These are phyloP conservation scores for Caenorhabditis imperialis DNA, from an alignment of 2,888 invertebrate genomes.

Conservation along the genomic window DNA sequence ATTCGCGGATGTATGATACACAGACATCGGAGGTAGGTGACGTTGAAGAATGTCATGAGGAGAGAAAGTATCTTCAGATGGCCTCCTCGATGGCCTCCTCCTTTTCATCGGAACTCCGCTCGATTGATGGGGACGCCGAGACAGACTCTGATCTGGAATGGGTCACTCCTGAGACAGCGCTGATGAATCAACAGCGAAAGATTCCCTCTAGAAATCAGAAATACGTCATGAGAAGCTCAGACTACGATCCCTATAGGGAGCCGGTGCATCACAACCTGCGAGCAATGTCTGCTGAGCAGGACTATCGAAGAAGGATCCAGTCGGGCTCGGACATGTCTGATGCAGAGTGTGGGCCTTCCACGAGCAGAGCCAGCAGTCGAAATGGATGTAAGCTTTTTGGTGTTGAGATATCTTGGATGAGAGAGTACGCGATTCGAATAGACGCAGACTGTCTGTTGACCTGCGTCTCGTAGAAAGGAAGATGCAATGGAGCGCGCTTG, in stretches of 20 bases:
- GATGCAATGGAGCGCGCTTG: no score
- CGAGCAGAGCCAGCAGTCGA: constrained; percentile 39
- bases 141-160: constrained; percentile 76
- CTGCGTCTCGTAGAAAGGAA: no score
- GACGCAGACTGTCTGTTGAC: no score
- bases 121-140: constrained; percentile 73
- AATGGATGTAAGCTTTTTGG: constrained; percentile 51
- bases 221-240: constrained; percentile 45
- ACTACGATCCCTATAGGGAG: constrained; percentile 63
- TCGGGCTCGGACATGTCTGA: constrained; percentile 40
- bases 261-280: constrained; percentile 25
- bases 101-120: constrained; percentile 75
- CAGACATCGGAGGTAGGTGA: constrained; percentile 50
- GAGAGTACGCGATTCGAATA: no score
- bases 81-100: constrained; percentile 76
- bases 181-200: constrained; percentile 43
- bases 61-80: no score
- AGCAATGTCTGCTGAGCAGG: constrained; percentile 46
- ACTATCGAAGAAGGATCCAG: constrained; percentile 31
- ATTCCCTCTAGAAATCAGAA: constrained; percentile 9
- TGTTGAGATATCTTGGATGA: background rate
- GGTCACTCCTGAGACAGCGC: constrained; percentile 68
- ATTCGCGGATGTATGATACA: constrained; percentile 46
- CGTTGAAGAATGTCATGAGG: no score
- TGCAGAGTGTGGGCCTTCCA: constrained; percentile 16